Base-by-base conservation (phyloP, 1,140 invertebrate species). In the Cyclina sinensis region DNA sequence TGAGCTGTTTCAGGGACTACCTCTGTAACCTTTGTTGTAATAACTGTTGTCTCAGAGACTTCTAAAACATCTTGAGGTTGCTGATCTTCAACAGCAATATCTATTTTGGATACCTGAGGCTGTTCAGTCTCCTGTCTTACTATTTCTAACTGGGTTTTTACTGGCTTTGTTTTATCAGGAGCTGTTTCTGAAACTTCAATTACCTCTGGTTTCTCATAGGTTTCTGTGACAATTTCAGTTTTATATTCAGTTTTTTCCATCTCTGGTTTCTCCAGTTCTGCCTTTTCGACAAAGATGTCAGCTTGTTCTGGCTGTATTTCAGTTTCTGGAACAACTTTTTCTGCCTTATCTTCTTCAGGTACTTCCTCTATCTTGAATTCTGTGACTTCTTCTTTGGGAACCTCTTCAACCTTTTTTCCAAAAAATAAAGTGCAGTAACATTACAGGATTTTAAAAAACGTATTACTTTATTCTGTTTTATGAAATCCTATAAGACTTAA, bases 51-150 rank as follows among this genome's bases (percentile, higher is more conserved):
- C 35, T 90, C 90, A 87, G 80, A 79, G 14, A 91, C 84, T 84
- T 92, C 91, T 32, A 91, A 27, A n/a, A 93, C 86, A 43, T 91
- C 88, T 21, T 90, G 83, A 54, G 76, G 68, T 51, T 87, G 78
- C 70, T 54, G 62, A 30, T 74, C 46, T 46, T 91, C 89, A 78
- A 88, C 78, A 27, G 80, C 35, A 24, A 43, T 35, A 57, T 89
- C 90, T 27, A 85, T 78, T 59, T 93, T 88, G 59, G 59, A 89
- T 57, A 86, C 79, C 16, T 83, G 80, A 43, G 89, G 80, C 30
- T 90, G 65, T 81, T 88, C 79, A 35, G 80, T 30, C 30, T 89
- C 73, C 54, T 89, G 82, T 74, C 88, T 76, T 0, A 39, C 86
- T 46, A 90, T 39, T 14, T 91, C 91, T 54, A 91, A 43, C 39